Base-by-base conservation (phyloP, 2,797 vertebrate species). In the Antrozous pallidus region DNA sequence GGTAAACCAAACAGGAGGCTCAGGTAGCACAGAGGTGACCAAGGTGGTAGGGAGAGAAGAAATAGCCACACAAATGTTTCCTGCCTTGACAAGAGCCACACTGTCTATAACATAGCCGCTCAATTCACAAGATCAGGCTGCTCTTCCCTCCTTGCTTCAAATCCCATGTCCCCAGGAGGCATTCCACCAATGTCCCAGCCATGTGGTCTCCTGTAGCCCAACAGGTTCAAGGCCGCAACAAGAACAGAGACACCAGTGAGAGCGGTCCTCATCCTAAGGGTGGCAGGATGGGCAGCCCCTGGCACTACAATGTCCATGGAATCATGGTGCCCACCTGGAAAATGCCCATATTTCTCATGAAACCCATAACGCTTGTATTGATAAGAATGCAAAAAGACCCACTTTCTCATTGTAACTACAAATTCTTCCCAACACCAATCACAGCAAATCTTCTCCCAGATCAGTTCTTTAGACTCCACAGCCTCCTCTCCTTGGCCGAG, bases 1-100 rank as follows among this genome's bases (percentile, higher is more conserved):
- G 97, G 97, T 96, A 79, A 96, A 90, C 94, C 96, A 58, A 93
- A 87, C 42, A 88, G 95, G 95, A 96, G 71, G 78, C 82, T 69
- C 38, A 31, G 74, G 65, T 40, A 71, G 87, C 78, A 86, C 56
- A 63, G 88, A 93, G 67, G 79, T 87, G 92, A 88, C 63, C 6
- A 6, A 63, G 65, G 71, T n/a, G 54, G n/a, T 54, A 38, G 87
- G 49, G 22, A 92, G 51, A 58, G 11, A 88, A 88, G 70, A 56
- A 83, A 90, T 67, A 93, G 10, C 58, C 91, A 77, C 61, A 79
- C 5, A 73, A 87, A 95, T 87, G 71, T 77, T 95, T 93, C 71
- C 94, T 83, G 81, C 58, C 78, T 90, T 96, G 92, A 83, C 36
- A 38, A 56, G 38, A 56, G 74, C 71, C 95, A 94, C 20, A n/a